A percentile compares a stretch with the other conserved stretches of the same genome.
These are phyloP conservation scores for Aspiorhynchus laticeps DNA, from an alignment of 2,113 vertebrate genomes.

Conservation along the genomic window DNA sequence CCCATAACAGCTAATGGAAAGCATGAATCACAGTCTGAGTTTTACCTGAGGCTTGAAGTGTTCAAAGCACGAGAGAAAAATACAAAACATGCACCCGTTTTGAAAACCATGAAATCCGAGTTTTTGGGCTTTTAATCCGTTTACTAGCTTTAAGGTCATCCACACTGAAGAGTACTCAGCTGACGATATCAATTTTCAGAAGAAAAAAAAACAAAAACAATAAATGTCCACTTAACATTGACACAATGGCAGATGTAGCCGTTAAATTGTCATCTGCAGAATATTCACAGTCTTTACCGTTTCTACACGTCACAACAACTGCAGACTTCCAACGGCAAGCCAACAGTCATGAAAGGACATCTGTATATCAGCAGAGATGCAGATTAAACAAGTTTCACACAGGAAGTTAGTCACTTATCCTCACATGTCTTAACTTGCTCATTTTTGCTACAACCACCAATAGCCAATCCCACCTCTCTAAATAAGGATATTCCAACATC, in stretches of 20 bases:
- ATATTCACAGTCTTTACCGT: not conserved
- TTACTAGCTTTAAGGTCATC: conserved; percentile 12
- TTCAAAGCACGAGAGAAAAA: conserved; percentile 11
- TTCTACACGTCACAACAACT: not conserved
- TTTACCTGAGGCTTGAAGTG: conserved; percentile 33
- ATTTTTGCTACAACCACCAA: not conserved
- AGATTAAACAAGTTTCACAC: not conserved
- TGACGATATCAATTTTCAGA: not conserved
- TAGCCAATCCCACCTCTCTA: not conserved
- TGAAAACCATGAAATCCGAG: not conserved
- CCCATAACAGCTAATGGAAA: conserved; percentile 27
- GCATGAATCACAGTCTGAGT: conserved; percentile 2
- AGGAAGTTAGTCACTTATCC: not conserved
- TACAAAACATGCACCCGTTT: not conserved
- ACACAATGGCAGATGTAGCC: not conserved
- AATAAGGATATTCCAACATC: not conserved
- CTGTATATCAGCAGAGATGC: not conserved
- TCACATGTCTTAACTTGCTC: not conserved
- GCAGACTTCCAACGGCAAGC: not conserved
- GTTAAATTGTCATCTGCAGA: not conserved
- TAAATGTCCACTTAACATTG: not conserved
- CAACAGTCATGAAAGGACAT: not conserved
- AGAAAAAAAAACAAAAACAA: not conserved
- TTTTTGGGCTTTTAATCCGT: not conserved
- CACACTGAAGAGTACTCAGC: not conserved